Conservation (phyloP, 2,113 vertebrate species). For the Capreolus pygargus region DNA sequence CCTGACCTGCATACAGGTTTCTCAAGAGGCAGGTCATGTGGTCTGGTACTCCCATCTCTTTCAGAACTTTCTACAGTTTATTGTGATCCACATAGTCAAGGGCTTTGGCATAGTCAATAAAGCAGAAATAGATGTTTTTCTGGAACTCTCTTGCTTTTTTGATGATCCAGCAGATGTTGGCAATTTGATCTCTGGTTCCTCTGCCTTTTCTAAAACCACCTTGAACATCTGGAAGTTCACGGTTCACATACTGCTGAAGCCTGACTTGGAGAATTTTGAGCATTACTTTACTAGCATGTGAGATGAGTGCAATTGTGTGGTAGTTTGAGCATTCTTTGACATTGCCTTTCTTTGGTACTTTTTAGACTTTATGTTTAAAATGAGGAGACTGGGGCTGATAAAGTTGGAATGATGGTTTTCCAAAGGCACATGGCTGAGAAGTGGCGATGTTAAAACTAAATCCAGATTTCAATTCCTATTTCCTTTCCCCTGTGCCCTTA, state of each 20-base stretch:
- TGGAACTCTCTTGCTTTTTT: background rate
- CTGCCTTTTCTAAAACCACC: background rate
- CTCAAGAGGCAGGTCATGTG: background rate
- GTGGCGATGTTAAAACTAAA: background rate
- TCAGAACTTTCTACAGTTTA: background rate
- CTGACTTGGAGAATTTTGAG: background rate
- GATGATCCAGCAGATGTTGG: fast-evolving
- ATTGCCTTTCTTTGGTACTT: background rate
- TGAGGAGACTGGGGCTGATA: background rate
- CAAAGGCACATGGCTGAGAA: background rate
- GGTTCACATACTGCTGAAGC: background rate
- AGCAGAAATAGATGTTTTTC: background rate
- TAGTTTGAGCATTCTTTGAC: background rate
- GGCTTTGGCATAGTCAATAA: background rate
- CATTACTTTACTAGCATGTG: background rate
- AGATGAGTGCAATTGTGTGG: background rate
- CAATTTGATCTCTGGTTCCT: background rate
- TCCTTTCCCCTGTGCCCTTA: background rate
- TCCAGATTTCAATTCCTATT: background rate
- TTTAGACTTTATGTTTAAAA: slow-evolving; percentile 23
- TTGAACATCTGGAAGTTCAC: background rate
- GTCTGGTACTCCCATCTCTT: background rate
- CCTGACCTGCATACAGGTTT: background rate
- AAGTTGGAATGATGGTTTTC: background rate
- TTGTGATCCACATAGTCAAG: background rate